Conservation (phyloP, 2,797 vertebrate genomes). For the Denticeps clupeoides region DNA sequence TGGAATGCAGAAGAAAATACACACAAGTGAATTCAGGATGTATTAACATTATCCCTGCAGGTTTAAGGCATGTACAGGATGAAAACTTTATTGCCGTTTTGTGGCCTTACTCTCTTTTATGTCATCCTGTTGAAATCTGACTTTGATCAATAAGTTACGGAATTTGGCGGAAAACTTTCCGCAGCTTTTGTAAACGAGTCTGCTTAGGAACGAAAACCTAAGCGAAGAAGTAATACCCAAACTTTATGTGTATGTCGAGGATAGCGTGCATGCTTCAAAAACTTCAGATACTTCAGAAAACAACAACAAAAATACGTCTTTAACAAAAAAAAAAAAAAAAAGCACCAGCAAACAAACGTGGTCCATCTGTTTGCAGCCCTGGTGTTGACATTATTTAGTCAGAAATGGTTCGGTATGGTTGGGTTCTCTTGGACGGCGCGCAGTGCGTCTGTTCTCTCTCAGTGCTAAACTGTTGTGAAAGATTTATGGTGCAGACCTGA, state of each 20-base stretch:
- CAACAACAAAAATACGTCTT: too few relatives aligned
- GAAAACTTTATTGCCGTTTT: conserved; percentile 10
- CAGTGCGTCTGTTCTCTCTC: conserved; percentile 46
- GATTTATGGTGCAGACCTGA: conserved; percentile 43
- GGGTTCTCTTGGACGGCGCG: conserved; percentile 39
- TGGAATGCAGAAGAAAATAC: conserved; percentile 6
- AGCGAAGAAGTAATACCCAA: too few relatives aligned
- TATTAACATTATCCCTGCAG: conserved; percentile 8
- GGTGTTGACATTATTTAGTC: conserved; percentile 50
- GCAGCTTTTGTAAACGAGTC: too few relatives aligned
- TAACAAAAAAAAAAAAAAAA: conserved; percentile 42
- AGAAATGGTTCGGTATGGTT: conserved; percentile 44
- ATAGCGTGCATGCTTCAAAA: too few relatives aligned
- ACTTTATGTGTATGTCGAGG: too few relatives aligned
- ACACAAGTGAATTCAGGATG: conserved; percentile 8
- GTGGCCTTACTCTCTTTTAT: neutral
- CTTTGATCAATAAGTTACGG: conserved; percentile 12
- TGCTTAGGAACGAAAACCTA: too few relatives aligned
- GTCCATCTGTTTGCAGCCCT: conserved; percentile 45
- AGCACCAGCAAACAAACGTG: conserved; percentile 45
- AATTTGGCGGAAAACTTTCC: too few relatives aligned
- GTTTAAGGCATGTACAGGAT: conserved; percentile 11
- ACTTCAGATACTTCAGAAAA: too few relatives aligned
- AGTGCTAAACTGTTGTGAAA: conserved; percentile 34
- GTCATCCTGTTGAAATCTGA: conserved; percentile 10